These are phyloP conservation scores for Leiothrix lutea DNA, from an alignment of 2,113 vertebrate species.

Conservation along the genomic window DNA sequence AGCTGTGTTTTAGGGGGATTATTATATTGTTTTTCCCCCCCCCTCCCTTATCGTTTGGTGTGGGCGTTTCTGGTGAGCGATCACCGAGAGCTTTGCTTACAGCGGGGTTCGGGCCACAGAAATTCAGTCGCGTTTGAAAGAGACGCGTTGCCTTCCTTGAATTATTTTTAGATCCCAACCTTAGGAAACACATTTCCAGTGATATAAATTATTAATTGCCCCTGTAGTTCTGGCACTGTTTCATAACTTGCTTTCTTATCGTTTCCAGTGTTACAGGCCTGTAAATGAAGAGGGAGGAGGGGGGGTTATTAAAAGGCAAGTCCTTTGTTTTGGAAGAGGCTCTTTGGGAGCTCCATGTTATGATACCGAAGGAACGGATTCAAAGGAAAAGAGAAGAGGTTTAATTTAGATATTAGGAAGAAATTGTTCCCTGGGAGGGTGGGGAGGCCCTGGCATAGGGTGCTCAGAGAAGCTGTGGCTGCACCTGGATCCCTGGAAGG, in stretches of 20 bases:
- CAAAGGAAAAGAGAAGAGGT: neutral
- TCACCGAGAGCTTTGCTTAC: neutral
- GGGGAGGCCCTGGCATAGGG: neutral
- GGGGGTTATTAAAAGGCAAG: neutral
- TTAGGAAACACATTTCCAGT: conserved; percentile 59
- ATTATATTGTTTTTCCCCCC: neutral
- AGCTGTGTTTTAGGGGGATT: neutral
- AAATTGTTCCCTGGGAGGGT: neutral
- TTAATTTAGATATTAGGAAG: neutral
- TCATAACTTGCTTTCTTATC: conserved; percentile 14
- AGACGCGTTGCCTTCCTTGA: neutral
- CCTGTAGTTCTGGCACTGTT: conserved; percentile 35
- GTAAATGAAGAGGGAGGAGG: neutral
- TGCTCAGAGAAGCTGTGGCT: neutral
- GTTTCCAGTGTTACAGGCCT: neutral
- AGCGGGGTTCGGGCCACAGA: neutral
- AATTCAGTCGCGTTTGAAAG: neutral
- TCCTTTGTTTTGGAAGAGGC: conserved; percentile 7
- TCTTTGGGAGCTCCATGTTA: neutral
- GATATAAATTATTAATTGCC: conserved; percentile 66
- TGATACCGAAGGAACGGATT: neutral
- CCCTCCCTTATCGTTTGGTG: neutral
- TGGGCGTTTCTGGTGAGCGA: neutral
- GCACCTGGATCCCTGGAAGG: neutral
- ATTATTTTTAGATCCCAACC: conserved; percentile 71